A percentile compares a stretch with the other conserved stretches of the same genome.
phyloP scores from a whole-genome alignment of 2,113 vertebrate species.

The Myiagra hebetior region DNA sequence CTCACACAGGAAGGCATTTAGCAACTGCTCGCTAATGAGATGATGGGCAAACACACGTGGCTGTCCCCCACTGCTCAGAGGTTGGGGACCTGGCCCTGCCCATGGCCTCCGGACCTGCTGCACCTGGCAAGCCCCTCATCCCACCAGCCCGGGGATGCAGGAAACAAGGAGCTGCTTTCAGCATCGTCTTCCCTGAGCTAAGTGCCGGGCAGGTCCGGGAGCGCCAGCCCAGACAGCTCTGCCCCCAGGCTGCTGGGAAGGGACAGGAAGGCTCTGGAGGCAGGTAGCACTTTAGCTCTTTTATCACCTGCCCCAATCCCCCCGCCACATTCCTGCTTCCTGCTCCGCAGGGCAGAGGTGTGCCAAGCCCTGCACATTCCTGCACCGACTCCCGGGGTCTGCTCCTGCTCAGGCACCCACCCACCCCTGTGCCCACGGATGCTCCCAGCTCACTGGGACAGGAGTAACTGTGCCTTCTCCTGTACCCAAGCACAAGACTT shows the following conservation, averaged over 20 bases:
- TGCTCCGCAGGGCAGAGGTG: constrained; percentile 41
- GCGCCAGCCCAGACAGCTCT: constrained; percentile 6
- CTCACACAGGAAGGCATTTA: neutral
- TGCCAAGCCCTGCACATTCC: constrained; percentile 11
- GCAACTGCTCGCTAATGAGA: neutral
- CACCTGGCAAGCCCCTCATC: neutral
- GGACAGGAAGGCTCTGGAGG: constrained; percentile 41
- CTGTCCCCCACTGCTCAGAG: fast-evolving
- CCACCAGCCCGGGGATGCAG: neutral
- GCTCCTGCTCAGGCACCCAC: neutral
- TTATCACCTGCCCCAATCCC: constrained; percentile 33
- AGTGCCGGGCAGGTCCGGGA: neutral
- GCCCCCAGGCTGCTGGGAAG: neutral
- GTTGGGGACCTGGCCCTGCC: neutral
- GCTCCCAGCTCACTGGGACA: fast-evolving
- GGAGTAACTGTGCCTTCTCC: neutral
- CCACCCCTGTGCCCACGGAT: neutral
- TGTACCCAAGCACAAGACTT: neutral
- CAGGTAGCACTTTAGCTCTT: constrained; percentile 28
- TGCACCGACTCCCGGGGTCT: neutral
- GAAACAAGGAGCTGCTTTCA: constrained; percentile 2
- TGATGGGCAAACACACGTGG: neutral
- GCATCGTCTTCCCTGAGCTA: neutral
- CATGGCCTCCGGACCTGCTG: neutral
- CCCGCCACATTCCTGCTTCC: constrained; percentile 15